phyloP scores from a whole-genome alignment of 2,888 invertebrate species.

The Trachelus iudaicus region DNA sequence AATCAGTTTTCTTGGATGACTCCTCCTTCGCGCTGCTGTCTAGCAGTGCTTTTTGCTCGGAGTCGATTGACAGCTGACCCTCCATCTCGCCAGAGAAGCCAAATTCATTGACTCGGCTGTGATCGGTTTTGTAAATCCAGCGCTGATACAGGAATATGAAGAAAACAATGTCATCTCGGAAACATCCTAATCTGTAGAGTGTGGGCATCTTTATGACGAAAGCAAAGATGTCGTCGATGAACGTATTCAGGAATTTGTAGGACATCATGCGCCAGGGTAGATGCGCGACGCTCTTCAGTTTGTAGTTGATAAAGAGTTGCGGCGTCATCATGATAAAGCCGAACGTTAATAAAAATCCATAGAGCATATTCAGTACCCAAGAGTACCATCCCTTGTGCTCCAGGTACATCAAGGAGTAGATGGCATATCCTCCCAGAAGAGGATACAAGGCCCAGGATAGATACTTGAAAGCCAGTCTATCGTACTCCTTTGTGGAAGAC shows the following conservation, averaged over 20 bases:
- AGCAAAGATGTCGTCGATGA: conserved; percentile 99
- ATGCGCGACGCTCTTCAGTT: conserved; percentile 98
- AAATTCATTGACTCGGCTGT: conserved; percentile 95
- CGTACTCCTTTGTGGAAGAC: conserved; percentile 93
- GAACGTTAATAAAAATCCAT: conserved; percentile 97
- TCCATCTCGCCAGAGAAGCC: conserved; percentile 97
- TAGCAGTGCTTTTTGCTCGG: conserved; percentile 11
- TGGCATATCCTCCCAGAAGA: conserved; percentile 89
- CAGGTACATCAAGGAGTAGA: conserved; percentile 93
- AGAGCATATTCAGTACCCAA: conserved; percentile 94
- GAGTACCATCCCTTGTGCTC: conserved; percentile 99
- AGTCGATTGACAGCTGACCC: conserved; percentile 61
- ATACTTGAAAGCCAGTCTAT: conserved; percentile 95
- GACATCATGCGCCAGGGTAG: conserved; percentile 99
- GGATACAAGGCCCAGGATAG: conserved; percentile 97
- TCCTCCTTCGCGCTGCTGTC: conserved; percentile 17
- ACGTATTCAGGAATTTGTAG: conserved; percentile 99
- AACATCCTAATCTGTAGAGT: conserved; percentile 97
- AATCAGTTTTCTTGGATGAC: conserved; percentile 22
- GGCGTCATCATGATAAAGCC: conserved; percentile 99
- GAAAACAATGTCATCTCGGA: conserved; percentile 99
- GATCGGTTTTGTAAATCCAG: conserved; percentile 98
- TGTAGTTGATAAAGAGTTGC: conserved; percentile 99
- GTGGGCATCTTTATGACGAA: conserved; percentile 99
- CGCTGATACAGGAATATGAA: conserved; percentile 98